Evolutionary conservation across 1,140 invertebrate species (phyloP), one percentile per base, ranked within the genome.

Genomic region (Eupeodes corollae): DNA sequence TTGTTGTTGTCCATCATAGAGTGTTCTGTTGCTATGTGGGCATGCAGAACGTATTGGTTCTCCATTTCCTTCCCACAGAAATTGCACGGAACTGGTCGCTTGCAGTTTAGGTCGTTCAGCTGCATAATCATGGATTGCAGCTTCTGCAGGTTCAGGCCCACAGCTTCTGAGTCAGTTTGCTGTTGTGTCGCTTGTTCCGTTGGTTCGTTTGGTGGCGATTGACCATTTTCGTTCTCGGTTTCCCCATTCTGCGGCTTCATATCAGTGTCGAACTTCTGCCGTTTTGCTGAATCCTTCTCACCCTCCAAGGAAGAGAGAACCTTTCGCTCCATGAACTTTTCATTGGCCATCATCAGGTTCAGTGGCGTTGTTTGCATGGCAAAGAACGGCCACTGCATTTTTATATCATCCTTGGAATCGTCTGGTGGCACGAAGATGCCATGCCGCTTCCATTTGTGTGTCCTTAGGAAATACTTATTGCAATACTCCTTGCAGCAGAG

Each of bases 401-500:
- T 72, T 58, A 60, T 37, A 9, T 70, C 66, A 45, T 70, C 68
- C 49, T 71, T 69, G 37, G 52, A 44, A 33, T 75, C 76, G 12
- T 77, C 76, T 0, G 75, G 75, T 9, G 78, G 76, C 30, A 82
- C 73, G 16, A 78, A 70, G 13, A 81, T 74, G 0, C 84, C 84
- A 58, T 89, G 86, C n/a, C 82, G 72, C 61, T 88, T 85, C 67
- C 88, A 77, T 56, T 93, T 91, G 67, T 97, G 92, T 14, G 89
- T 92, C 30, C 88, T 78, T 15, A 97, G 68, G 63, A 94, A 95
- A 61, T 94, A 94, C 61, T 94, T 92, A 65, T 95, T 96, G 68
- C 87, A 89, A 67, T 94, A 91, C 71, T 95, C 91, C 65, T 95
- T 95, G 61, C 87, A 88, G 63, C 92, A 97, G 40, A 94, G 80